Evolutionary conservation across 2,113 vertebrate genomes (phyloP).

Genomic region (Lethenteron reissneri): DNA sequence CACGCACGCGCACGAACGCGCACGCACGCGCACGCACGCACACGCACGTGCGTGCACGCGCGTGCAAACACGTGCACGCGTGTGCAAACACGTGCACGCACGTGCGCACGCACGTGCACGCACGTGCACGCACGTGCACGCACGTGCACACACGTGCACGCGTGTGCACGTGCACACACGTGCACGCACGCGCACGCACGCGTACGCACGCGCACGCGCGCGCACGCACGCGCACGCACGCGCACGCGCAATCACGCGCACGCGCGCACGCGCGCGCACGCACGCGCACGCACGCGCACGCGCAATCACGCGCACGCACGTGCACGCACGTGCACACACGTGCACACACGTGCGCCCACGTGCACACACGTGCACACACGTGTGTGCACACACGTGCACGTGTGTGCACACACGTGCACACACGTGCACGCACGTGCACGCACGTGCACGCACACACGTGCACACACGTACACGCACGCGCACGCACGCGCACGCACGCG

Average conservation of each 20-base stretch:
- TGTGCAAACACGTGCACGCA: not conserved
- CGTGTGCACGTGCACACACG: no score
- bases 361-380: no score
- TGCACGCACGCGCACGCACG: not conserved
- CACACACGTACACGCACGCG: not conserved
- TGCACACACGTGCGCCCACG: no score
- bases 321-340: no score
- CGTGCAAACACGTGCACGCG: no score
- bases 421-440: not conserved
- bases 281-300: no score
- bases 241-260: not conserved
- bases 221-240: not conserved
- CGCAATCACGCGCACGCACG: no score
- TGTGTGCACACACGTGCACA: not conserved
- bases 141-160: conserved; percentile 1
- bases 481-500: not conserved
- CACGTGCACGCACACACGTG: not conserved
- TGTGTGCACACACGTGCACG: not conserved
- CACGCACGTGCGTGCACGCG: no score
- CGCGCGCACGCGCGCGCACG: not conserved
- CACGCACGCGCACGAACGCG: no score
- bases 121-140: not conserved
- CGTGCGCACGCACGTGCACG: not conserved
- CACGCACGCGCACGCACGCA: no score
- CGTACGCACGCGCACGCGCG: not conserved